Base-by-base conservation (phyloP, 1,140 invertebrate genomes). In the Gonioctena quinquepunctata region DNA sequence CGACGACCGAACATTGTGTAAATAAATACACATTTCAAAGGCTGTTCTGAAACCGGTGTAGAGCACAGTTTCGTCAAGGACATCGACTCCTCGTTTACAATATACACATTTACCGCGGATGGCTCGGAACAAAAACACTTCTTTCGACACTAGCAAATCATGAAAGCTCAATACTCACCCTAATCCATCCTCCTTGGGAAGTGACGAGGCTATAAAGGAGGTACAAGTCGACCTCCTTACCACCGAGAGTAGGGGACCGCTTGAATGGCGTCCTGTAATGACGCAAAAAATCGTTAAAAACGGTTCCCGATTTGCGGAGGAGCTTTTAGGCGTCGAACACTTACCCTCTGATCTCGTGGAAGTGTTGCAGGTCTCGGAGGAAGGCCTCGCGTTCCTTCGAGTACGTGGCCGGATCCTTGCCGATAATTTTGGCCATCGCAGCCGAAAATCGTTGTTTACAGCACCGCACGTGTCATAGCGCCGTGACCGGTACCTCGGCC, bases 121-220 rank as follows among this genome's bases (percentile, higher is more conserved):
- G n/a, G n/a, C 56, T 26, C 23, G 21, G 23, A 11, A 4, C 23
- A n/a, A 8, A 4, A 59, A 7, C 21, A 42, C 33, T 42, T 13
- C 33, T 42, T n/a, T n/a, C 18, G 19, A 54, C 18, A 54, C 18
- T 19, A 54, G 22, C n/a, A 59, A 8, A 42, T 62, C 8, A 33
- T 16, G 13, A 42, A n/a, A 54, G 50, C 16, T 42, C 3, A 66
- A 60, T 57, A 75, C 87, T 89, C 84, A 97, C 95, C 90, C 95
- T 96, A 77, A 95, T 90, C 89, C 96, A 94, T 80, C 96, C 96
- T 77, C 96, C 96, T 79, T 93, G 88, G 61, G 91, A 90, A 70
- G 93, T 96, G n/a, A 97, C 95, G 77, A 96, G 88, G 72, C 90
- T 90, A 83, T 97, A 97, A 60, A 98, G 88, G 54, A 93, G 88